phyloP scores from a whole-genome alignment of 2,888 invertebrate species.

The Coelopa pilipes region DNA sequence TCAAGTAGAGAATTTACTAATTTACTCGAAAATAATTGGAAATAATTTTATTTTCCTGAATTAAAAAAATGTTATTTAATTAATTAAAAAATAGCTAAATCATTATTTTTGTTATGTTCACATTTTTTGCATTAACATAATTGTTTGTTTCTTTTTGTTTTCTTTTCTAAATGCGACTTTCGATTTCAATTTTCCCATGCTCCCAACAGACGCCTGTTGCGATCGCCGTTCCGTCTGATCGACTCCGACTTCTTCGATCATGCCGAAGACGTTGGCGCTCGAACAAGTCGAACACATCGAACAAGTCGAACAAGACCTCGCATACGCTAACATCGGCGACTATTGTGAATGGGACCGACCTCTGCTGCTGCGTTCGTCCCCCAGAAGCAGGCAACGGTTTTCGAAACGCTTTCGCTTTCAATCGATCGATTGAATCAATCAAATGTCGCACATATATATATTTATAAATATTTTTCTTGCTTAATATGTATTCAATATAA shows the following conservation, averaged over 20 bases:
- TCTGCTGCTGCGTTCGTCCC: background rate
- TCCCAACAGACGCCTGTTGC: background rate
- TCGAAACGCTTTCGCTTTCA: background rate
- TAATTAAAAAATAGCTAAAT: background rate
- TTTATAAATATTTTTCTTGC: background rate
- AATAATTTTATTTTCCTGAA: no score
- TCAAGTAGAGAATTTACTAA: no score
- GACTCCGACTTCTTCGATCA: conserved; percentile 4
- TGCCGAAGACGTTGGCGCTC: conserved; percentile 18
- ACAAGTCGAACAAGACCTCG: no score
- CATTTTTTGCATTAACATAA: background rate
- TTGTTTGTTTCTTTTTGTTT: no score
- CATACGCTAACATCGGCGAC: background rate
- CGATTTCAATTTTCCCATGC: no score
- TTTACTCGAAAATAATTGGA: no score
- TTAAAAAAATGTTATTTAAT: no score
- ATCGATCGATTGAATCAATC: background rate
- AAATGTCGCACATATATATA: background rate
- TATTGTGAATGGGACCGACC: background rate
- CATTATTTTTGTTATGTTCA: background rate
- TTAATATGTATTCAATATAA: no score
- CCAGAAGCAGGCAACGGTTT: conserved; percentile 13
- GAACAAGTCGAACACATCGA: background rate
- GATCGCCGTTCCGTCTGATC: background rate
- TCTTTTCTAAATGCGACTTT: no score